These are phyloP conservation scores for Xenotilapia longispinis DNA, from an alignment of 2,113 vertebrate genomes.

Conservation along the genomic window DNA sequence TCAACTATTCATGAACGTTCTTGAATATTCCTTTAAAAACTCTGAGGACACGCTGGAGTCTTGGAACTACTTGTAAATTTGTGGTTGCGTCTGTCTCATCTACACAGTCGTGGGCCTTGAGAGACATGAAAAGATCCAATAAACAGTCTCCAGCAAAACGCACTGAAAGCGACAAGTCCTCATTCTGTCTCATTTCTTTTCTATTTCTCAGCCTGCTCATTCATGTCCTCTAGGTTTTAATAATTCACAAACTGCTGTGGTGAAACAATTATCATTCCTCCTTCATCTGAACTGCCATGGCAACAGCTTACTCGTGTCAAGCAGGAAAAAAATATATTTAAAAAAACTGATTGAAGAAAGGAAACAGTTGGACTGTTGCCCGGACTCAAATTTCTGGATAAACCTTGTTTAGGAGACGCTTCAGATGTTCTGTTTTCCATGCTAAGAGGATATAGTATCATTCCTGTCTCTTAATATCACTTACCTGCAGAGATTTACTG, in stretches of 20 bases:
- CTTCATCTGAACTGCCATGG: slow-evolving; percentile 57
- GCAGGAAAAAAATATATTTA: background rate
- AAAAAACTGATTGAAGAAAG: background rate
- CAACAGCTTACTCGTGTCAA: slow-evolving; percentile 46
- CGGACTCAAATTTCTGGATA: background rate
- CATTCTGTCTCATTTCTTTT: slow-evolving; percentile 26
- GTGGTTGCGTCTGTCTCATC: background rate
- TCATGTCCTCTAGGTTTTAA: slow-evolving; percentile 44
- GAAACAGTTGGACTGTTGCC: background rate
- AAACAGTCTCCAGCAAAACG: background rate
- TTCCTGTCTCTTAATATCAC: background rate
- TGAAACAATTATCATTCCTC: slow-evolving; percentile 54
- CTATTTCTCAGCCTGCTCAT: slow-evolving; percentile 15
- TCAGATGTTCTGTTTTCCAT: background rate
- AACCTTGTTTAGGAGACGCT: background rate
- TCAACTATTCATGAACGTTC: slow-evolving; percentile 13
- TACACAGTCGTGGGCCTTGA: background rate
- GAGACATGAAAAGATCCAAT: background rate
- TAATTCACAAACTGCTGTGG: slow-evolving; percentile 48
- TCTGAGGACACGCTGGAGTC: background rate
- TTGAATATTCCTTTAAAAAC: slow-evolving; percentile 28
- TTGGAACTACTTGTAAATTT: background rate
- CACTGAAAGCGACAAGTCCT: background rate
- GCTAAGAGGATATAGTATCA: background rate
- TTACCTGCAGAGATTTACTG: background rate